A percentile compares a stretch with the other conserved stretches of the same genome.
Conservation (phyloP, 2,113 vertebrate species). For the Myodes glareolus region DNA sequence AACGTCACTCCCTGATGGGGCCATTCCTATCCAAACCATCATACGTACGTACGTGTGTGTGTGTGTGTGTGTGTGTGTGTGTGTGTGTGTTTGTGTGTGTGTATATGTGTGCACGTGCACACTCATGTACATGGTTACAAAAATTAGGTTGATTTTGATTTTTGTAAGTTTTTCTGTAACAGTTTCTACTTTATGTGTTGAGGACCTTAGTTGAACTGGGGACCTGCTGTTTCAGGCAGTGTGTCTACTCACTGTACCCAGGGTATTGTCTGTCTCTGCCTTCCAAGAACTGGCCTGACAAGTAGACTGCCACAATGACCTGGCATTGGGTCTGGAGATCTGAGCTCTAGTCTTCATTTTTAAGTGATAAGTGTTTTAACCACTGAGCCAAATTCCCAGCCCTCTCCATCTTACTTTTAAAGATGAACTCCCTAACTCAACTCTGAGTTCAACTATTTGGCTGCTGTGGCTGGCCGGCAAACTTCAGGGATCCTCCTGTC, state of each 20-base stretch:
- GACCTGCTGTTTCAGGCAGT: too few species aligned
- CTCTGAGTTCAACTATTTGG: background rate
- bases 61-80: background rate
- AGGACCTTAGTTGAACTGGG: too few species aligned
- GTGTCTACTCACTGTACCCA: rapidly evolving
- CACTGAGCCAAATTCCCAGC: background rate
- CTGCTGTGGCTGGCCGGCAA: too few species aligned
- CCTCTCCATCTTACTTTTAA: background rate
- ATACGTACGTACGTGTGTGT: too few species aligned
- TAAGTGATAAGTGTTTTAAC: background rate
- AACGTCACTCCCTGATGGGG: rapidly evolving
- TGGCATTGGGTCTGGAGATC: background rate
- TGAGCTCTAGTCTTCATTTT: background rate
- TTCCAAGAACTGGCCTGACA: background rate
- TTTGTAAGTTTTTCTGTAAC: background rate
- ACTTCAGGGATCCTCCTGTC: background rate
- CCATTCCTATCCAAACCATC: background rate
- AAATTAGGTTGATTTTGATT: background rate
- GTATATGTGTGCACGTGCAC: too few species aligned
- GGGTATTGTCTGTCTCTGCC: background rate
- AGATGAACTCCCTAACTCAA: background rate
- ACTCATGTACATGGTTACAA: rapidly evolving
- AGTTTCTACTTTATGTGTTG: background rate
- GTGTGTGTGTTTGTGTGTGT: background rate
- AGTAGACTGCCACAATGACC: background rate